Evolutionary conservation across 2,113 vertebrate genomes (phyloP), one percentile per base, ranked within the genome.

Genomic region (Mastomys coucha): DNA sequence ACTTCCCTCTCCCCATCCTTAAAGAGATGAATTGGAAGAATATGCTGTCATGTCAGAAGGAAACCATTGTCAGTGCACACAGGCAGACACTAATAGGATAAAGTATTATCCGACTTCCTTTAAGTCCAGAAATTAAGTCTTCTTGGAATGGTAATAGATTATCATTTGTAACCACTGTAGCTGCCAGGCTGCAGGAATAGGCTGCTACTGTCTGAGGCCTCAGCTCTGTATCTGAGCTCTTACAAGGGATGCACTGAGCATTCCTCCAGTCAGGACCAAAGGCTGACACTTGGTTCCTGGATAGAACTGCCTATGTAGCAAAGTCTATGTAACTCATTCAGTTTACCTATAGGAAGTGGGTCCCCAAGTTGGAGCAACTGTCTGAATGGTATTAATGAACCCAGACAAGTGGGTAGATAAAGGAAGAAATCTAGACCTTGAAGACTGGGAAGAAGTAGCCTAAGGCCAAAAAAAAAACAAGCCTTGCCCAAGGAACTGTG

Each of bases 81-180:
- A 93, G 92, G 91, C 97, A 96, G 90, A 94, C 67, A 5, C 88
- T 97, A 97, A 97, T 97, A 95, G 97, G 97, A 97, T 96, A 95
- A 97, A 95, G 93, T 91, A 96, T 96, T 97, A 97, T 90, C 88
- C 31, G 36, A 95, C 96, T 96, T 95, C 94, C 93, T 97, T 96
- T 93, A 97, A 96, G 95, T 97, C 96, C 95, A 97, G 92, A 98
- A 97, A 97, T 98, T 95, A 98, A 97, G 95, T 95, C 97, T 95
- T 96, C 94, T 91, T 95, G 95, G 78, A 92, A 56, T 86, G 76
- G 93, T 91, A 91, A 85, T 96, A 96, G 94, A 95, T 93, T 81
- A 85, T 91, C 89, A 95, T 92, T 95, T 82, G 60, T 81, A 95
- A 89, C 88, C 85, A 91, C 91, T 90, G 65, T 53, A 53, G n/a